Conservation (phyloP, 2,888 invertebrate genomes). For the Resseliella maxima region DNA sequence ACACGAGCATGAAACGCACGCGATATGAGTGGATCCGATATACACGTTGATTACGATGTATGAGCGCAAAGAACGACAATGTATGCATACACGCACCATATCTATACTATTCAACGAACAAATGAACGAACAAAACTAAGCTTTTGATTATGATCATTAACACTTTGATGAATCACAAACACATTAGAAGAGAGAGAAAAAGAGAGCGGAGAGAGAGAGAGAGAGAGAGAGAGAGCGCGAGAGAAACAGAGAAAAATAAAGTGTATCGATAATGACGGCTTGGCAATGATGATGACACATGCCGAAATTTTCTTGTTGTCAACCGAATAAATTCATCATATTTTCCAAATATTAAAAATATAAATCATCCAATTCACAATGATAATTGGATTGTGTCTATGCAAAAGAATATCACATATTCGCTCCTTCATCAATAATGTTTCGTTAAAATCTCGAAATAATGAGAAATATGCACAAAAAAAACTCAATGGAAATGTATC, state of each 20-base stretch:
- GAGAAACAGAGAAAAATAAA: neutral
- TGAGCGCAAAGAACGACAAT: neutral
- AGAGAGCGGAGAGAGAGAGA: no score
- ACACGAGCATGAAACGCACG: neutral
- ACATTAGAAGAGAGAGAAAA: slow-evolving; percentile 9
- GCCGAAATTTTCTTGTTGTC: slow-evolving; percentile 35
- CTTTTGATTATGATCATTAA: slow-evolving; percentile 31
- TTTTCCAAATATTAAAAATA: neutral
- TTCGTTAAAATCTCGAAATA: neutral
- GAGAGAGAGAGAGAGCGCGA: no score
- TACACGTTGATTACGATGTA: neutral
- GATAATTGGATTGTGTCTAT: neutral
- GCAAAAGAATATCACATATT: neutral
- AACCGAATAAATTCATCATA: neutral
- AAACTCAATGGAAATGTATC: neutral
- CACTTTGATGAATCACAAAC: slow-evolving; percentile 40
- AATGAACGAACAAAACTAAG: no score
- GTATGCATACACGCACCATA: neutral
- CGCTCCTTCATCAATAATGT: neutral
- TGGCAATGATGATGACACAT: slow-evolving; percentile 22
- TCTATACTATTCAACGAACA: neutral
- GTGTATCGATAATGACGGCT: neutral
- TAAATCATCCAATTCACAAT: neutral
- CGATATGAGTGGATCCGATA: slow-evolving; percentile 12
- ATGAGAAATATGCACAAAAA: neutral